These are phyloP conservation scores for Cavia aperea DNA, from an alignment of 2,113 vertebrate genomes.

Conservation along the genomic window DNA sequence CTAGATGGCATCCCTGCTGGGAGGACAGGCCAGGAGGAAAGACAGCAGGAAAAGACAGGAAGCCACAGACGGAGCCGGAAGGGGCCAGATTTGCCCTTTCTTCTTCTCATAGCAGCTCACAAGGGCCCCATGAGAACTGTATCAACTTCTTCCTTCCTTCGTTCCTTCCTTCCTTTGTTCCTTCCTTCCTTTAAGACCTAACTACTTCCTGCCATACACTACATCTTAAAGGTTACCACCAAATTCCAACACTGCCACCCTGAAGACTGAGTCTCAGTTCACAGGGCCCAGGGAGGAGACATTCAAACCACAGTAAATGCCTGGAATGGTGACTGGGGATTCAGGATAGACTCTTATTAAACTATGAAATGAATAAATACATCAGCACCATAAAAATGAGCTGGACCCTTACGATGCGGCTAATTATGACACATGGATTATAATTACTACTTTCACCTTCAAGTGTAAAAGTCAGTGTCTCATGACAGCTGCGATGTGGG, in stretches of 20 bases:
- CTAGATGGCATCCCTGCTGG: too few species aligned
- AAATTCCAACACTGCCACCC: background rate
- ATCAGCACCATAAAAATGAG: background rate
- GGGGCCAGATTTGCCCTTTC: background rate
- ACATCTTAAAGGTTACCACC: background rate
- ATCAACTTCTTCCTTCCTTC: background rate
- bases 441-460: background rate
- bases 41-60: background rate
- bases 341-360: background rate
- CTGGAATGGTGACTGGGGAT: background rate
- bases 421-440: background rate
- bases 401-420: background rate
- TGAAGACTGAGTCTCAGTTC: background rate
- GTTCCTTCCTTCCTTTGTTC: too few species aligned
- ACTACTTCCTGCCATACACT: background rate
- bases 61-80: too few species aligned
- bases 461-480: slow-evolving; percentile 2
- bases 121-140: background rate
- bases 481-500: background rate
- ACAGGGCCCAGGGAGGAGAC: background rate
- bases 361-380: background rate
- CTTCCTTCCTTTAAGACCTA: background rate
- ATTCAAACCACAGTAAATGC: background rate
- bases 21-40: background rate
- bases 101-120: background rate